These are phyloP conservation scores for Limnodromus scolopaceus DNA, from an alignment of 2,797 vertebrate genomes.

Conservation along the genomic window DNA sequence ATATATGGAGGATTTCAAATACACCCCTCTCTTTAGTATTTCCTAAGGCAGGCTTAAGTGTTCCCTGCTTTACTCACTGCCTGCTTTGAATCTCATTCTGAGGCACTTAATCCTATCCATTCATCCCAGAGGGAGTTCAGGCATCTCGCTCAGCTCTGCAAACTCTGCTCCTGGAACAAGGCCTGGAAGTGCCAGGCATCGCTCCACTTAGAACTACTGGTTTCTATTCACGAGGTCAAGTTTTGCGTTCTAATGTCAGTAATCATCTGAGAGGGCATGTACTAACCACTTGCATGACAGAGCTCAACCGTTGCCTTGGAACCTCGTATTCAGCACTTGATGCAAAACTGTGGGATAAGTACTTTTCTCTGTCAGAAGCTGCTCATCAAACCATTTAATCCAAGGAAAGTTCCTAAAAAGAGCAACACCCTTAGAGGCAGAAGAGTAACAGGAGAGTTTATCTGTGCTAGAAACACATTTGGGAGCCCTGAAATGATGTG, in stretches of 20 bases:
- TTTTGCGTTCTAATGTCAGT: neutral
- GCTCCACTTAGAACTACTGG: rapidly evolving
- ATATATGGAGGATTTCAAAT: conserved; percentile 18
- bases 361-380: neutral
- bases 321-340: neutral
- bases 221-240: neutral
- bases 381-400: neutral
- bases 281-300: neutral
- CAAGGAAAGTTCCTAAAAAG: neutral
- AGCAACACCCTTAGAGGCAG: neutral
- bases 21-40: conserved; percentile 1
- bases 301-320: neutral
- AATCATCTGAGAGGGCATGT: neutral
- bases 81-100: conserved; percentile 42
- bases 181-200: neutral
- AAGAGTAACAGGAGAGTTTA: neutral
- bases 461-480: neutral
- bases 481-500: neutral
- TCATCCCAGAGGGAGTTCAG: conserved; percentile 13
- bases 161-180: conserved; percentile 23
- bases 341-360: neutral
- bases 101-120: conserved; percentile 42
- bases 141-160: neutral
- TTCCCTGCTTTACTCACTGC: neutral
- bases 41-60: conserved; percentile 59